Evolutionary conservation across 1,140 invertebrate genomes (phyloP), one percentile per base, ranked within the genome.

Genomic region (Akabosia matsudoensis): DNA sequence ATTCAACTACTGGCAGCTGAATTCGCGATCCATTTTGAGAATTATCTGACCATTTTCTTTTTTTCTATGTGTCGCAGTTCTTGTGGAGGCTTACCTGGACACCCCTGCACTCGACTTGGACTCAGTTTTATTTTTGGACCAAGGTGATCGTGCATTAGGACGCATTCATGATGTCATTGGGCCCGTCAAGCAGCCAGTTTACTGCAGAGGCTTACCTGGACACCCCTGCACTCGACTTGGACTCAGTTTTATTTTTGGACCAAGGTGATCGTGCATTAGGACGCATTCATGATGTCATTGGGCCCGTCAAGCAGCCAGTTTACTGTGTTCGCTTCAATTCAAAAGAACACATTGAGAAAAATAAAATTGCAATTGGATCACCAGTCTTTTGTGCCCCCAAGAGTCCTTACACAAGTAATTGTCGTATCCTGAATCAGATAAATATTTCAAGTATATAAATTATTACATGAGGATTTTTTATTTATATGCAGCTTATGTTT

Each of bases 101-200:
- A 90, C 89, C 37, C 91, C 92, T 72, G 88, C 92, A 0, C 87
- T 96, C 54, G 90, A 97, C 87, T 84, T 96, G 72, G 94, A 96
- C 73, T 92, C 92, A 2, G 87, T 96, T 28, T 84, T 97, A 30
- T 97, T 97, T 83, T 79, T 93, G 52, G 90, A 93, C 10, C 87
- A 88, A 83, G 92, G 92, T 18, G 86, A 89, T 56, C 88, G 88
- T 78, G 87, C 91, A 1, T 84, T 95, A 0, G 93, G 93, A 1
- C 88, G 90, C 82, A 89, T 97, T 74, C 96, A 94, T 86, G 96
- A 97, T 88, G 93, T 97, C 2, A 91, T 97, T 85, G 95, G 95
- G 3, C 87, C 89, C 82, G 91, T 95, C 0, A 85, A 85, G 0
- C 88, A 92, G 80, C 93, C 94, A 0, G 87, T 91, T 80, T 96